These are phyloP conservation scores for Hirudo medicinalis DNA, from an alignment of 1,140 invertebrate species.

Conservation along the genomic window DNA sequence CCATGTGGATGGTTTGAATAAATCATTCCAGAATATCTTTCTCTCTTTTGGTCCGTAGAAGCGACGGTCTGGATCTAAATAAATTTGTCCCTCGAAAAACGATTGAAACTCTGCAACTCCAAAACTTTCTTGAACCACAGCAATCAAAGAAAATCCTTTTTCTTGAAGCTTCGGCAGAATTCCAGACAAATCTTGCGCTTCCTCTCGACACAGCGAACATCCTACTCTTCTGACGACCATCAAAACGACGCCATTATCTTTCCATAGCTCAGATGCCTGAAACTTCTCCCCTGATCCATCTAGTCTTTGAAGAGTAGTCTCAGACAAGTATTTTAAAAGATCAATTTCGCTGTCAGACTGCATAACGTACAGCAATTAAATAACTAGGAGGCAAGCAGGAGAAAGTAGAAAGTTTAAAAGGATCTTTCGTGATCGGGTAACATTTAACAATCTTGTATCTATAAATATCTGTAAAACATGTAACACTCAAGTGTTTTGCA, in stretches of 20 bases:
- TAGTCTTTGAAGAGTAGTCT: background rate
- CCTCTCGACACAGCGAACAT: background rate
- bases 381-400: too few relatives aligned
- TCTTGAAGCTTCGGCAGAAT: background rate
- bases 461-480: too few relatives aligned
- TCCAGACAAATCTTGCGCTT: background rate
- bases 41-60: conserved; percentile 4
- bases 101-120: background rate
- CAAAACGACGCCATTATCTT: background rate
- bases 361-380: too few relatives aligned
- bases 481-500: too few relatives aligned
- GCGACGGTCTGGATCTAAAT: background rate
- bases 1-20: background rate
- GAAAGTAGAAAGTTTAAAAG: too few relatives aligned
- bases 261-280: conserved; percentile 2
- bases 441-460: too few relatives aligned
- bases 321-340: too few relatives aligned
- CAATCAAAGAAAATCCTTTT: conserved; percentile 2
- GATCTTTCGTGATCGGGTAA: too few relatives aligned
- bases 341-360: too few relatives aligned
- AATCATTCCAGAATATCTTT: background rate
- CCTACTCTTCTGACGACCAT: conserved; percentile 4
- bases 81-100: conserved; percentile 3
- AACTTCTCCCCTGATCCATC: background rate
- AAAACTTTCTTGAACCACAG: background rate